phyloP scores from a whole-genome alignment of 2,888 invertebrate species.

The Prenolepis imparis region DNA sequence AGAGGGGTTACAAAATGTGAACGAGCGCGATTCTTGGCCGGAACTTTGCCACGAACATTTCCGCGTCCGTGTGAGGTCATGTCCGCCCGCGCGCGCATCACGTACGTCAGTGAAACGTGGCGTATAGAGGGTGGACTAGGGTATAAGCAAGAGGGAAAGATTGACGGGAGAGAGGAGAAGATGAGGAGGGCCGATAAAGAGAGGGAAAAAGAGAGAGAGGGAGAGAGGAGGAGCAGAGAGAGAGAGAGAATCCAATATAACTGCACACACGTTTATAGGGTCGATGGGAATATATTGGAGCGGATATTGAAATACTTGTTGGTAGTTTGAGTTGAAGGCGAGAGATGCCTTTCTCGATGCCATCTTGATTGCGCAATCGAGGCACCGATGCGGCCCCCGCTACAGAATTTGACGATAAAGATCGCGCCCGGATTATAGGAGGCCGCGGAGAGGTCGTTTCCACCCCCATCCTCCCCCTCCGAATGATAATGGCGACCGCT shows the following conservation, averaged over 20 bases:
- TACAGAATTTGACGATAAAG: constrained; percentile 83
- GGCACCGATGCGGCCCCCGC: constrained; percentile 75
- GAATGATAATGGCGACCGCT: constrained; percentile 38
- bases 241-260: constrained; percentile 80
- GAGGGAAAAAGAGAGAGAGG: background rate
- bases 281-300: constrained; percentile 84
- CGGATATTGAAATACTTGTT: constrained; percentile 86
- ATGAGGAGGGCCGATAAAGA: background rate
- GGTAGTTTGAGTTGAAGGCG: constrained; percentile 85
- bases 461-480: constrained; percentile 8
- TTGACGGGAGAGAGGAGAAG: background rate
- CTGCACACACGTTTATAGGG: constrained; percentile 84
- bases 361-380: constrained; percentile 85
- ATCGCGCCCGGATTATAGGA: constrained; percentile 78
- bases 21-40: background rate
- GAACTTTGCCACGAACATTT: background rate
- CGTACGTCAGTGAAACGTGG: constrained; percentile 21
- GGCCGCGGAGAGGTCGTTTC: constrained; percentile 69
- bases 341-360: constrained; percentile 84
- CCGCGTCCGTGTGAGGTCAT: constrained; percentile 25
- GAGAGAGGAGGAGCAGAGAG: background rate
- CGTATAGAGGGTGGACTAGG: background rate
- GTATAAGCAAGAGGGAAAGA: constrained; percentile 20
- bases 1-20: constrained; percentile 60
- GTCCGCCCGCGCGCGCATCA: constrained; percentile 50